These are phyloP conservation scores for Luperina nickerlii DNA, from an alignment of 2,888 invertebrate genomes.

Conservation along the genomic window DNA sequence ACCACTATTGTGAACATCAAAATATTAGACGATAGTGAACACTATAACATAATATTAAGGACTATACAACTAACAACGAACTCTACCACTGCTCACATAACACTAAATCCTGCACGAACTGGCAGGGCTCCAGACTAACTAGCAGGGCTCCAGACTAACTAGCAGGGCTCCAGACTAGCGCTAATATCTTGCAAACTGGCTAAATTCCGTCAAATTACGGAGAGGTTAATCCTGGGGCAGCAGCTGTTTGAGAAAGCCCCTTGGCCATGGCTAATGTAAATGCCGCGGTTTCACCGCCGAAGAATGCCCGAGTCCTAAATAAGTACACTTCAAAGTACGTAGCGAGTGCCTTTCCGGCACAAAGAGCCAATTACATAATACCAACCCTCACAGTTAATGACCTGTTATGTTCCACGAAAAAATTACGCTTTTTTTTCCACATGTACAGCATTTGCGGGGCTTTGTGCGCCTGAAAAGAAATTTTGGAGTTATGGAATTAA, in stretches of 20 bases:
- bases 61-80: not conserved
- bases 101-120: not conserved
- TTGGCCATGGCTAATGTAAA: slow-evolving; percentile 65
- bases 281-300: slow-evolving; percentile 63
- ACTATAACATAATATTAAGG: not conserved
- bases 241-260: slow-evolving; percentile 66
- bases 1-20: slow-evolving; percentile 8
- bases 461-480: slow-evolving; percentile 30
- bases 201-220: slow-evolving; percentile 60
- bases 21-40: not conserved
- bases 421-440: slow-evolving; percentile 61
- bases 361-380: slow-evolving; percentile 68
- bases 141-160: slow-evolving; percentile 1
- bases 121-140: not conserved
- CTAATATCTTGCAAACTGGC: slow-evolving; percentile 38
- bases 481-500: slow-evolving; percentile 43
- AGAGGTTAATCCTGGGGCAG: slow-evolving; percentile 62
- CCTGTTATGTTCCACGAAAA: slow-evolving; percentile 65
- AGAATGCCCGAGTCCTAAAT: slow-evolving; percentile 67
- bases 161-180: slow-evolving; percentile 2
- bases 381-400: slow-evolving; percentile 65
- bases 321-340: slow-evolving; percentile 67
- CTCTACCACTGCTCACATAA: not conserved
- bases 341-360: slow-evolving; percentile 65
- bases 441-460: slow-evolving; percentile 39